A percentile compares a stretch with the other conserved stretches of the same genome.
Evolutionary conservation across 2,888 invertebrate genomes (phyloP).

Genomic region (Dolichomitus sp.): DNA sequence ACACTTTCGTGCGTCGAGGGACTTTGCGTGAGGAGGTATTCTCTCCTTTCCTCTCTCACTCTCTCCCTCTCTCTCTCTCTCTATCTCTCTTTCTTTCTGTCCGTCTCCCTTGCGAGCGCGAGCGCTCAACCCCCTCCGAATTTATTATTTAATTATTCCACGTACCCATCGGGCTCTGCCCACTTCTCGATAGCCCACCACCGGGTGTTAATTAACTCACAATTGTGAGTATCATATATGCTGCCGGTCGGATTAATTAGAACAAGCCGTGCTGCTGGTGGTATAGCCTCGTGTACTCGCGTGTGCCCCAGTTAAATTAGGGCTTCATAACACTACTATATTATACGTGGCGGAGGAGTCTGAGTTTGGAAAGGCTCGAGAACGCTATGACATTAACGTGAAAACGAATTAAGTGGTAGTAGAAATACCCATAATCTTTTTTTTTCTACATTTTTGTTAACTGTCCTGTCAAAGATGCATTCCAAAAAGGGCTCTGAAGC

Average conservation of each 20-base stretch:
- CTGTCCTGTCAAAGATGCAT: neutral
- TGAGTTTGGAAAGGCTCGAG: neutral
- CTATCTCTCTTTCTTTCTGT: conserved; percentile 24
- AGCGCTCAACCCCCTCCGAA: conserved; percentile 55
- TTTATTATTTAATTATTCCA: conserved; percentile 69
- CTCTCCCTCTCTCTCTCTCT: conserved; percentile 19
- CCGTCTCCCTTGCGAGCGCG: conserved; percentile 30
- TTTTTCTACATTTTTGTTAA: neutral
- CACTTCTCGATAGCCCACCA: conserved; percentile 62
- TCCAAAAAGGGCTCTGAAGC: neutral
- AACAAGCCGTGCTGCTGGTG: conserved; percentile 51
- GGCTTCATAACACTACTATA: neutral
- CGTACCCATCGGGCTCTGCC: conserved; percentile 59
- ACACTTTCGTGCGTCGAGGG: conserved; percentile 52
- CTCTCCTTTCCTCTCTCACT: conserved; percentile 40
- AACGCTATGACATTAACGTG: conserved; percentile 22
- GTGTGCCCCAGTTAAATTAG: conserved; percentile 37
- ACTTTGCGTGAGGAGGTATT: conserved; percentile 55
- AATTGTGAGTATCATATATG: conserved; percentile 53
- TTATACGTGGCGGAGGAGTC: conserved; percentile 8
- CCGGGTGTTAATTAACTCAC: conserved; percentile 65
- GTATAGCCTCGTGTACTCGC: conserved; percentile 8
- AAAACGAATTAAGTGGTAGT: neutral
- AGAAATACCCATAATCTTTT: neutral
- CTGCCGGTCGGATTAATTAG: conserved; percentile 60